Evolutionary conservation across 2,797 vertebrate species (phyloP).

Genomic region (Enteromius fasciolatus): DNA sequence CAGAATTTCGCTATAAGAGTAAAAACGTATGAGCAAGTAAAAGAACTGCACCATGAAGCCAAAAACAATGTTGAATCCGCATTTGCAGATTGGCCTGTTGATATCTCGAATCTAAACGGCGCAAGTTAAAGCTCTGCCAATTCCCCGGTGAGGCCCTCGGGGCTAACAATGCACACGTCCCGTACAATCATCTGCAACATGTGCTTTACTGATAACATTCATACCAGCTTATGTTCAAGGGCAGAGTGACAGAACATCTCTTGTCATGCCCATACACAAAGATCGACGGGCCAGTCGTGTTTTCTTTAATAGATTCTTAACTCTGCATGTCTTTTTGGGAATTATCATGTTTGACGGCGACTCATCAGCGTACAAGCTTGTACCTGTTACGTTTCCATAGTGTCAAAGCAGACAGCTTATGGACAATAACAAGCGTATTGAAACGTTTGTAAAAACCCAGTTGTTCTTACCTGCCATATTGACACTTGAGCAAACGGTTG

Average conservation of each 20-base stretch:
- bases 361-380: background rate
- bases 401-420: constrained; percentile 16
- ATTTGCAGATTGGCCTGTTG: constrained; percentile 28
- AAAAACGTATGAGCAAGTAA: background rate
- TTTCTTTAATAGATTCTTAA: background rate
- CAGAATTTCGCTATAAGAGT: background rate
- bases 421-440: constrained; percentile 27
- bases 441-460: constrained; percentile 28
- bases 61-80: constrained; percentile 8
- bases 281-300: background rate
- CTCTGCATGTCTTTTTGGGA: background rate
- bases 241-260: constrained; percentile 6
- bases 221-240: background rate
- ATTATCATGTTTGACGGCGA: background rate
- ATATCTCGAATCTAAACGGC: background rate
- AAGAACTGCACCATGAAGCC: background rate
- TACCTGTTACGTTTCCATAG: constrained; percentile 5
- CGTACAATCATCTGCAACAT: constrained; percentile 16
- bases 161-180: constrained; percentile 30
- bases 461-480: constrained; percentile 2
- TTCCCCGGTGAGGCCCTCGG: background rate
- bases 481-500: background rate
- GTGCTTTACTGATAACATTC: constrained; percentile 23
- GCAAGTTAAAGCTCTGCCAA: background rate
- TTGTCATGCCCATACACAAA: background rate